Evolutionary conservation across 2,888 invertebrate species (phyloP).

Genomic region (Agrilus biguttatus): DNA sequence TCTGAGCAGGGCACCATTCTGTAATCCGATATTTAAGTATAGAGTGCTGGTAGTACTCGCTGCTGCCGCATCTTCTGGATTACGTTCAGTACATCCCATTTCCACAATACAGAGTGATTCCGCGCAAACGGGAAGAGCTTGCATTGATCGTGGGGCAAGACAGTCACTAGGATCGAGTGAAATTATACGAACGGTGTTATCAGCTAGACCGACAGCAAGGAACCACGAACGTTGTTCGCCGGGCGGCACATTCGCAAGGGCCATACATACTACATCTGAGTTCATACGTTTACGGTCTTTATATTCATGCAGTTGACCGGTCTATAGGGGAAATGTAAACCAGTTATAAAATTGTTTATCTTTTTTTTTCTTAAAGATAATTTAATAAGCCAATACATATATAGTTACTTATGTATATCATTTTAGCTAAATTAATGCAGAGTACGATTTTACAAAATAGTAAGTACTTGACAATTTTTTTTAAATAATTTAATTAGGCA

Average conservation of each 20-base stretch:
- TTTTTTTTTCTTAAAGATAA: too few relatives aligned
- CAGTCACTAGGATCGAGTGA: constrained; percentile 96
- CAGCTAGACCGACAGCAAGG: constrained; percentile 87
- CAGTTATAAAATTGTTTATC: too few relatives aligned
- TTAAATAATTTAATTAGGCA: too few relatives aligned
- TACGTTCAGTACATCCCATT: constrained; percentile 60
- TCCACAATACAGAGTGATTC: constrained; percentile 96
- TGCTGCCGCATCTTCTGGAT: constrained; percentile 41
- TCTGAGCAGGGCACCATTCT: constrained; percentile 87
- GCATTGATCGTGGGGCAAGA: constrained; percentile 88
- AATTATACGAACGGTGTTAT: constrained; percentile 94
- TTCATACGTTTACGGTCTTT: constrained; percentile 94
- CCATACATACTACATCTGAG: constrained; percentile 97
- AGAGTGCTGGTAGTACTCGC: constrained; percentile 58
- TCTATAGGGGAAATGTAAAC: constrained; percentile 37
- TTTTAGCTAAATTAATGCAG: too few relatives aligned
- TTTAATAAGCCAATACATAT: too few relatives aligned
- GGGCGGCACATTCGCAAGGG: constrained; percentile 82
- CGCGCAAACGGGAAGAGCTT: constrained; percentile 88
- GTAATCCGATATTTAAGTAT: constrained; percentile 92
- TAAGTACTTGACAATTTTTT: too few relatives aligned
- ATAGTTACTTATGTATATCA: neutral
- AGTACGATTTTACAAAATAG: too few relatives aligned
- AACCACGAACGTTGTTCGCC: constrained; percentile 95
- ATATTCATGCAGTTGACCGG: constrained; percentile 95